Evolutionary conservation across 30 jellyfish, hydroid and myxozoan genomes (phyloP).

Genomic region (Aurelia coerulea): DNA sequence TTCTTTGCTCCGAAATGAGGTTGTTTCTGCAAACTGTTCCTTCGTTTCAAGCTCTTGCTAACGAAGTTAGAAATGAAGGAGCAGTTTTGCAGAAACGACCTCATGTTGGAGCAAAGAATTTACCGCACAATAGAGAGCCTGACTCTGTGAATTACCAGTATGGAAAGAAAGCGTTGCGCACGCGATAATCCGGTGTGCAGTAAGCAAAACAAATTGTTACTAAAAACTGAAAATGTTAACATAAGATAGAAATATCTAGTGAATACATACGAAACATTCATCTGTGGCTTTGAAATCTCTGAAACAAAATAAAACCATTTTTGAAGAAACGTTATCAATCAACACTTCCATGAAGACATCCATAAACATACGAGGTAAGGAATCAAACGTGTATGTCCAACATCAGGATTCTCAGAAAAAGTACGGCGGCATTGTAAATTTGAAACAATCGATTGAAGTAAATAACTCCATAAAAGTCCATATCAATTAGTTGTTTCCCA

Average conservation of each 20-base stretch:
- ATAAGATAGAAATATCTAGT: neutral
- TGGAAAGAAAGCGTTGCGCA: no score
- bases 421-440: neutral
- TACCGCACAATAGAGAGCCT: no score
- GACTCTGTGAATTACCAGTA: no score
- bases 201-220: no score
- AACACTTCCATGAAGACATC: neutral
- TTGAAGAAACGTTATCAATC: neutral
- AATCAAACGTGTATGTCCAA: neutral
- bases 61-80: no score
- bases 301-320: slow-evolving; percentile 31
- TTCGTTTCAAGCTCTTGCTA: no score
- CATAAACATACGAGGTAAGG: neutral
- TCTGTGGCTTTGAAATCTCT: slow-evolving; percentile 92
- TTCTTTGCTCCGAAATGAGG: no score
- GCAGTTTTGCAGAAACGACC: no score
- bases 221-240: neutral
- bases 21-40: no score
- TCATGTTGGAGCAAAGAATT: no score
- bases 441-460: neutral
- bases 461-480: neutral
- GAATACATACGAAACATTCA: slow-evolving; percentile 74
- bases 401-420: neutral
- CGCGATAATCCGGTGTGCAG: no score
- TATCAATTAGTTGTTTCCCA: neutral